These are phyloP conservation scores for Lanistes nyassanus DNA, from an alignment of 1,140 invertebrate genomes.

Conservation along the genomic window DNA sequence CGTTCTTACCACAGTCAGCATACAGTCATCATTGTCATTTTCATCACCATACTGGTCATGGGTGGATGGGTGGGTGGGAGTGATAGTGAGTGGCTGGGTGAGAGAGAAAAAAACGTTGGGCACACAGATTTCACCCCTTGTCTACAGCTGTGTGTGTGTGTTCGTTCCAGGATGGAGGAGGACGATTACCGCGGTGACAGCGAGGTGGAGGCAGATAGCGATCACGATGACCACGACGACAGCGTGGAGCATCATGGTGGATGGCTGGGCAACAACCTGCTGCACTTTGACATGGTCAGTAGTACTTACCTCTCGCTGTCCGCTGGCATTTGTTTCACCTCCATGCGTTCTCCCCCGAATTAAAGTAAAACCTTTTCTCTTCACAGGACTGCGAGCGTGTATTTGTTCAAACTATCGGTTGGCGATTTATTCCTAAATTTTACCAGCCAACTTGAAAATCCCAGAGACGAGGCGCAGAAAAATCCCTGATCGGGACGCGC, in stretches of 20 bases:
- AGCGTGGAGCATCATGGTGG: slow-evolving; percentile 3
- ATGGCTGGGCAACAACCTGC: slow-evolving; percentile 20
- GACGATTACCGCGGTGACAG: slow-evolving; percentile 33
- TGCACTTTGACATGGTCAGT: slow-evolving; percentile 26
- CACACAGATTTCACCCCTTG: background rate
- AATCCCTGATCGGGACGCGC: too few relatives aligned
- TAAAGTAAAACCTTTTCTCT: too few relatives aligned
- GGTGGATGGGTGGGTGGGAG: background rate
- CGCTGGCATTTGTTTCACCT: too few relatives aligned
- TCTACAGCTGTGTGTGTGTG: slow-evolving; percentile 6
- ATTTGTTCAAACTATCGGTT: too few relatives aligned
- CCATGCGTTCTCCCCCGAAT: too few relatives aligned
- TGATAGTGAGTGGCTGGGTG: background rate
- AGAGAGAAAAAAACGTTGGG: slow-evolving; percentile 4
- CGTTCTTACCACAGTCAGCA: background rate
- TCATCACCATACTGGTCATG: too few relatives aligned
- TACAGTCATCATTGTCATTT: slow-evolving; percentile 15
- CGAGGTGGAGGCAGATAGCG: slow-evolving; percentile 37
- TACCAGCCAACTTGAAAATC: too few relatives aligned
- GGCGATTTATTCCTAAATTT: too few relatives aligned
- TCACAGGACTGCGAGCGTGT: too few relatives aligned
- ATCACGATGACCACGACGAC: slow-evolving; percentile 32
- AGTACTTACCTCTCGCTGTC: too few relatives aligned
- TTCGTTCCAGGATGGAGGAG: slow-evolving; percentile 27
- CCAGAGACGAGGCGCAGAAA: too few relatives aligned